A percentile compares a stretch with the other conserved stretches of the same genome.
Conservation (phyloP, 2,113 vertebrate genomes). For the Hippotragus niger region DNA sequence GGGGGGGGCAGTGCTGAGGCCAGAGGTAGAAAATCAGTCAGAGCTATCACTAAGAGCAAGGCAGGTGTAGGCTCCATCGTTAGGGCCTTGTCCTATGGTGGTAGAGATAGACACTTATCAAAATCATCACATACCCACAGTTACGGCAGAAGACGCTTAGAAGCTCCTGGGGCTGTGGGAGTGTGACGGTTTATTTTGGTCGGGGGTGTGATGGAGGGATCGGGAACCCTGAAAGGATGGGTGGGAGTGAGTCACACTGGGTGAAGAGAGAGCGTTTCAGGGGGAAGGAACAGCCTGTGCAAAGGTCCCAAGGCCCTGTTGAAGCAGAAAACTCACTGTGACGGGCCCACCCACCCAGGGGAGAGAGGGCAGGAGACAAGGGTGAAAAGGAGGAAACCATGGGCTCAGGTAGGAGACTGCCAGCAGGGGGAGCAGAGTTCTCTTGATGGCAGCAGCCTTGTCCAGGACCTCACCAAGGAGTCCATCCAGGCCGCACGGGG, state of each 20-base stretch:
- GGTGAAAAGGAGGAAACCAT: not conserved
- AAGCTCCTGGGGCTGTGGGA: not conserved
- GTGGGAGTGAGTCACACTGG: not conserved
- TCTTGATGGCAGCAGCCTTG: not conserved
- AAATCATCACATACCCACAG: not conserved
- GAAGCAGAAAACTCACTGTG: not conserved
- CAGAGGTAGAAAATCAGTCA: not conserved
- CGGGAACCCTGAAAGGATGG: not conserved
- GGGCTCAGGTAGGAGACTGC: not conserved
- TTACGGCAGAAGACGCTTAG: not conserved
- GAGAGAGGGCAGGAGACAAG: not conserved
- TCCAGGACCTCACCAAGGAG: not conserved
- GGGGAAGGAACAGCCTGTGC: not conserved
- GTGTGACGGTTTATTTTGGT: not conserved
- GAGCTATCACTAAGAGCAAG: not conserved
- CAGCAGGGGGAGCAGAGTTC: slow-evolving; percentile 39
- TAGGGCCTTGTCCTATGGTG: not conserved
- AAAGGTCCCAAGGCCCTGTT: not conserved
- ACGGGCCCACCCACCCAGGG: not conserved
- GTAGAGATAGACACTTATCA: not conserved
- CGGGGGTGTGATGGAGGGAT: not conserved
- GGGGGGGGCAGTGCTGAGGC: not conserved
- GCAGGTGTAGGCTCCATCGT: not conserved
- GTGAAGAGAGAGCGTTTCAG: not conserved
- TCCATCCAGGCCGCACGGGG: not conserved